Evolutionary conservation across 2,797 vertebrate genomes (phyloP).

Genomic region (Chiroxiphia lanceolata): DNA sequence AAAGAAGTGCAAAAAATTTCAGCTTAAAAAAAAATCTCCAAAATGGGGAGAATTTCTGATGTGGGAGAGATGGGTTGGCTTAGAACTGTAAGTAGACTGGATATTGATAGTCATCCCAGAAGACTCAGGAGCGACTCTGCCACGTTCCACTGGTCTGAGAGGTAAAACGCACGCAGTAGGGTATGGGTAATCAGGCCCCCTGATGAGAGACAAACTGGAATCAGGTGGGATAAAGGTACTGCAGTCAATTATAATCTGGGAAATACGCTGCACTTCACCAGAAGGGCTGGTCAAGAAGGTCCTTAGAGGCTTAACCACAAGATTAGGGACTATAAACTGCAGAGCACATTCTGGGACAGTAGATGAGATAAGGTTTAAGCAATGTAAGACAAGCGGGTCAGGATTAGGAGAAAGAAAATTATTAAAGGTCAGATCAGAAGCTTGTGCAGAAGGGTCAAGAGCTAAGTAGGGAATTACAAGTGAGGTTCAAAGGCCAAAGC

Average conservation of each 20-base stretch:
- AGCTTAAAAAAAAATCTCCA: neutral
- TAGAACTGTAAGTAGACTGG: neutral
- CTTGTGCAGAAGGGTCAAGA: neutral
- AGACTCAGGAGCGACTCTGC: neutral
- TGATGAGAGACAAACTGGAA: neutral
- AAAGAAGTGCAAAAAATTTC: neutral
- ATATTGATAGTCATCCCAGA: neutral
- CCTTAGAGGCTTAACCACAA: neutral
- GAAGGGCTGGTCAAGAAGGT: neutral
- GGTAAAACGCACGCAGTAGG: neutral
- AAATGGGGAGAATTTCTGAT: neutral
- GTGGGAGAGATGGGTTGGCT: neutral
- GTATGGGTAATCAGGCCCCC: neutral
- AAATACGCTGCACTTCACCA: neutral
- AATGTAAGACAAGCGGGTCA: neutral
- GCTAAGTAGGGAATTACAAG: slow-evolving; percentile 16
- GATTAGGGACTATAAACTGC: neutral
- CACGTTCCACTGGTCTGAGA: neutral
- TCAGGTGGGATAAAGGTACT: neutral
- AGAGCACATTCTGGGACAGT: neutral
- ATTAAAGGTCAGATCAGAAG: slow-evolving; percentile 11
- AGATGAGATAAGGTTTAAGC: neutral
- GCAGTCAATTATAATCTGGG: neutral
- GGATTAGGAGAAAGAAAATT: slow-evolving; percentile 24
- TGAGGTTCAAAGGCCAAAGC: slow-evolving; percentile 20